phyloP scores from a whole-genome alignment of 2,888 invertebrate genomes.

The Trachelus iudaicus region DNA sequence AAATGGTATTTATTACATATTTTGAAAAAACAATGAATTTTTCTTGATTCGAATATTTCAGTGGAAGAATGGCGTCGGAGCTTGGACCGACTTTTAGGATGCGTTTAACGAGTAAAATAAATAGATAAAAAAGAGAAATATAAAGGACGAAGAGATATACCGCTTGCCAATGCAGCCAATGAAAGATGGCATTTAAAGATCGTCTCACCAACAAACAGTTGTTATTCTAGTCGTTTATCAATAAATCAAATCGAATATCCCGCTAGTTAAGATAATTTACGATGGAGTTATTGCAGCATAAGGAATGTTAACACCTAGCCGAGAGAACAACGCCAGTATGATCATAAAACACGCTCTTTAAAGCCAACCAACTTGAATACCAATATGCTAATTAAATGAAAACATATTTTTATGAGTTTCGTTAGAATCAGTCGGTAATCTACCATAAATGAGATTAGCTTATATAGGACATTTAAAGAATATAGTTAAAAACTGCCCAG shows the following conservation, averaged over 20 bases:
- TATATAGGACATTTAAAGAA: not conserved
- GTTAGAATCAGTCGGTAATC: slow-evolving; percentile 20
- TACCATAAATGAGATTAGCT: slow-evolving; percentile 31
- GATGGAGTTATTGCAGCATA: slow-evolving; percentile 30
- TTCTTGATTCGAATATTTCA: not conserved
- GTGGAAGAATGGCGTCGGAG: not conserved
- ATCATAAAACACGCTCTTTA: slow-evolving; percentile 38
- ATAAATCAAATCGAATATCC: slow-evolving; percentile 34
- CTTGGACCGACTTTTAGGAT: not conserved
- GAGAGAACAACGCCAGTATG: slow-evolving; percentile 21
- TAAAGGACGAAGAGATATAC: not conserved
- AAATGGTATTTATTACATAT: not conserved
- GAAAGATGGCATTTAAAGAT: slow-evolving; percentile 6
- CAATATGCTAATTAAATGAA: slow-evolving; percentile 46
- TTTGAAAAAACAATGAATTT: not conserved
- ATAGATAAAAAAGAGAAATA: not conserved
- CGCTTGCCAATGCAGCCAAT: not conserved
- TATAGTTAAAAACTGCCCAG: not conserved
- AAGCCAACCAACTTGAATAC: slow-evolving; percentile 19
- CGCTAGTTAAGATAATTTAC: slow-evolving; percentile 30
- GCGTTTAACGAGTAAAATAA: not conserved
- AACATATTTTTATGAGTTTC: slow-evolving; percentile 31
- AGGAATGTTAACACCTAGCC: slow-evolving; percentile 36
- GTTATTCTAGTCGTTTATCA: slow-evolving; percentile 12
- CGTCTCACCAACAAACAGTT: not conserved